Evolutionary conservation across 2,113 vertebrate genomes (phyloP).

Genomic region (Tricholaema leucomelas): DNA sequence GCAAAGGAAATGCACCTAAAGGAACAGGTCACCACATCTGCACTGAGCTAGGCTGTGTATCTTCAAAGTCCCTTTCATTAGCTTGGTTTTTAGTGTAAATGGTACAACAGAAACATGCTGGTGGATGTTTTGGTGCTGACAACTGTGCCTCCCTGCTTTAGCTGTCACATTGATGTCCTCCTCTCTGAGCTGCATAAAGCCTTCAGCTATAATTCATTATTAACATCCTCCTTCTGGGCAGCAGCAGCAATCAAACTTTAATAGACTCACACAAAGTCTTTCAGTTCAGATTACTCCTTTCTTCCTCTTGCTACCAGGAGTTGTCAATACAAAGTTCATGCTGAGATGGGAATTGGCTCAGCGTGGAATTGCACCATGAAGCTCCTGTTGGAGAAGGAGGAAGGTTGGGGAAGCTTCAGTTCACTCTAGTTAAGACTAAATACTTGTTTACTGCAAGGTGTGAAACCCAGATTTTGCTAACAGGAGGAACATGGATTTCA

Average conservation of each 20-base stretch:
- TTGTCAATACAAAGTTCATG: background rate
- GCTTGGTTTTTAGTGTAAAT: background rate
- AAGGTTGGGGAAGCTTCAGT: background rate
- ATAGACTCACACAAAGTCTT: slow-evolving; percentile 13
- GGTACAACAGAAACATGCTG: background rate
- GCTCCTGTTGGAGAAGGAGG: accelerated
- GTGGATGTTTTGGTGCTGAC: background rate
- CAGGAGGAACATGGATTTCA: background rate
- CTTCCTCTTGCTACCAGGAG: background rate
- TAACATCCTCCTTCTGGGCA: slow-evolving; percentile 14
- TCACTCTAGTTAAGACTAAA: background rate
- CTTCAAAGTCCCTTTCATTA: background rate
- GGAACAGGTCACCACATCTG: background rate
- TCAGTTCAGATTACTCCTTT: background rate
- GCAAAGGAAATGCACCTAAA: background rate
- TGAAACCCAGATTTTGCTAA: background rate
- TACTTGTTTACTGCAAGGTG: background rate
- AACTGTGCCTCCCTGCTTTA: background rate
- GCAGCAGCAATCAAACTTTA: slow-evolving; percentile 43
- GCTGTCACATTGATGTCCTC: background rate
- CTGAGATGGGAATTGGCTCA: background rate
- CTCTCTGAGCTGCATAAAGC: background rate
- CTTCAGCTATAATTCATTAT: slow-evolving; percentile 34
- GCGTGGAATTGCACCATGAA: background rate
- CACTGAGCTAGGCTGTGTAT: background rate